Evolutionary conservation across 2,888 invertebrate genomes (phyloP), one percentile per base, ranked within the genome.

Genomic region (Prosapia bicincta): DNA sequence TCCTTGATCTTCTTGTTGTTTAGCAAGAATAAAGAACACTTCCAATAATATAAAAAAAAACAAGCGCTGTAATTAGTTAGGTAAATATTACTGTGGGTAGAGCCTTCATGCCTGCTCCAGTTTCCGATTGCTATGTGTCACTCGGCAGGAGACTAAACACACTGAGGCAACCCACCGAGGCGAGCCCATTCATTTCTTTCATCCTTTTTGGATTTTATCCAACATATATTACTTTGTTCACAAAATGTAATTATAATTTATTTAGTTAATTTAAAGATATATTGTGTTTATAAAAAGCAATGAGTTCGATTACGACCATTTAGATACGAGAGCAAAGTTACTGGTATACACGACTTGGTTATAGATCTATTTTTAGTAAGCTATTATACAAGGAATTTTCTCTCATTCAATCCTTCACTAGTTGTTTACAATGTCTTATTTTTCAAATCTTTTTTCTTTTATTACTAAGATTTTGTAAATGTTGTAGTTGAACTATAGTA

Each of bases 141-240:
- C 69, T 25, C 76, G 9, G 67, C 73, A 43, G 76, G 76, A 70
- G 72, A 73, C 72, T 76, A 76, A 76, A 76, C 43, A 70, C 54
- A 54, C n/a, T 54, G 38, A 38, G 15, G 13, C 30, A 30, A 30
- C 54, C 54, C 54, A 54, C 38, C 38, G 38, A 38, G 38, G 13
- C 38, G 7, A 20, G 7, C 54, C 20, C 54, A 54, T 54, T 54
- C 54, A 54, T 54, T 54, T 54, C 54, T 54, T 54, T 54, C 54
- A 54, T 54, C 54, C 7, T 54, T 20, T 20, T 54, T 54, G 54
- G 54, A 54, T 54, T 20, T 54, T 20, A 54, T 54, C 54, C 54
- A 54, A 54, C 54, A 20, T 54, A 54, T 54, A 54, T 54, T 54
- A 54, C 54, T 54, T 54, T 54, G 54, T 54, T 9, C 54, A 20